Conservation (phyloP, 2,888 invertebrate species). For the Chymomyza fuscimana region DNA sequence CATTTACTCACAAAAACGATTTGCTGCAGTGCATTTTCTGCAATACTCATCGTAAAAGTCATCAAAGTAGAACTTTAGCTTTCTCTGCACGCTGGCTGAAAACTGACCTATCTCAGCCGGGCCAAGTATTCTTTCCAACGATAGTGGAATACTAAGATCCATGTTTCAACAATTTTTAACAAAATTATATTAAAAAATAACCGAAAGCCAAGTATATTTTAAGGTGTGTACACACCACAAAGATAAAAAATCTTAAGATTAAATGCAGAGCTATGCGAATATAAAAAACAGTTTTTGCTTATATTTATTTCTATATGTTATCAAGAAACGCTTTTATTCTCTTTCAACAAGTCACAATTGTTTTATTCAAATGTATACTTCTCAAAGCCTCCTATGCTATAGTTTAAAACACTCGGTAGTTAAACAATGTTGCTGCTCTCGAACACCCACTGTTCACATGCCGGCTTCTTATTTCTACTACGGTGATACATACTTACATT, state of each 20-base stretch:
- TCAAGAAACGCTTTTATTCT: too few relatives aligned
- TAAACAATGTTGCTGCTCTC: too few relatives aligned
- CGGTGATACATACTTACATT: not conserved
- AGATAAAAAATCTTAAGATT: not conserved
- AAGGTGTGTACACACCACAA: conserved; percentile 24
- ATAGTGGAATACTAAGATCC: conserved; percentile 78
- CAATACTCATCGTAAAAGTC: conserved; percentile 86
- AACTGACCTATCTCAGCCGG: conserved; percentile 82
- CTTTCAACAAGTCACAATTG: too few relatives aligned
- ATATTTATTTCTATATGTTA: too few relatives aligned
- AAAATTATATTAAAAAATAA: not conserved
- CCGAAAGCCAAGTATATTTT: conserved; percentile 7
- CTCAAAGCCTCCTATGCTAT: too few relatives aligned
- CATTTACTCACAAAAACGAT: conserved; percentile 70
- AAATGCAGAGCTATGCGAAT: conserved; percentile 8
- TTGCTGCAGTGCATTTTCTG: conserved; percentile 87
- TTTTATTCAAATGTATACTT: too few relatives aligned
- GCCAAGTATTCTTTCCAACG: conserved; percentile 80
- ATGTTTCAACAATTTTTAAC: conserved; percentile 39
- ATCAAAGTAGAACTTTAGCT: conserved; percentile 83
- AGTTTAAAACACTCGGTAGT: too few relatives aligned
- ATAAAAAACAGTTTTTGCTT: too few relatives aligned
- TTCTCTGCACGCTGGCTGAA: conserved; percentile 82
- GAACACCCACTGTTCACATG: not conserved
- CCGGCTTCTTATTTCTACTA: conserved; percentile 17